phyloP scores from a whole-genome alignment of 2,888 invertebrate species.

The Achlya flavicornis region DNA sequence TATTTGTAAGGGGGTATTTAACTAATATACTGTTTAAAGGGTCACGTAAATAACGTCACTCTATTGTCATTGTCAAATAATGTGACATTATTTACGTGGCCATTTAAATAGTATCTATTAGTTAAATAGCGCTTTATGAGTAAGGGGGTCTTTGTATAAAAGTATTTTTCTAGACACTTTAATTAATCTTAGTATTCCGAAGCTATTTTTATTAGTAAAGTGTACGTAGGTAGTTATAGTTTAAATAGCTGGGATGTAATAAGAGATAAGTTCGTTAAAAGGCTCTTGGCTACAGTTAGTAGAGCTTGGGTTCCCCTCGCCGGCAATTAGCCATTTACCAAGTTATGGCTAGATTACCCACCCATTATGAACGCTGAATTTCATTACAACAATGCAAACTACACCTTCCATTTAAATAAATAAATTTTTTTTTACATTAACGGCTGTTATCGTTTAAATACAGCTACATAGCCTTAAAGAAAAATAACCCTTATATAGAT shows the following conservation, averaged over 20 bases:
- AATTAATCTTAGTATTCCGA: not conserved
- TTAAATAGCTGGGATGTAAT: conserved; percentile 4
- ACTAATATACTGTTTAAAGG: too few species aligned
- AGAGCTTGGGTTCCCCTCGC: conserved; percentile 26
- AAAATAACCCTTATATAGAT: too few species aligned
- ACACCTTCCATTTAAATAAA: not conserved
- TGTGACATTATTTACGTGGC: too few species aligned
- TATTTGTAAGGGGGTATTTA: too few species aligned
- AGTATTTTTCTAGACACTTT: not conserved
- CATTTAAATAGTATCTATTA: too few species aligned
- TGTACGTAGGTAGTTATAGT: not conserved
- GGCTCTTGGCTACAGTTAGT: conserved; percentile 3
- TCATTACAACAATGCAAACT: not conserved
- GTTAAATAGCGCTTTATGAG: too few species aligned
- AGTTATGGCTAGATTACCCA: conserved; percentile 41
- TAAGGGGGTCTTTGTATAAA: too few species aligned
- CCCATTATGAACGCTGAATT: conserved; percentile 22
- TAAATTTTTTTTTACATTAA: not conserved
- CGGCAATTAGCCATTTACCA: conserved; percentile 46
- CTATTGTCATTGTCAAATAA: too few species aligned
- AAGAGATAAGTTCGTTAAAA: conserved; percentile 13
- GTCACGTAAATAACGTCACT: too few species aligned
- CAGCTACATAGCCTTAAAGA: too few species aligned
- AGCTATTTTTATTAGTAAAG: not conserved
- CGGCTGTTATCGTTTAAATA: not conserved